Percentiles rank a stretch among this genome's conserved stretches.
These are phyloP conservation scores for Bradynema listronoti DNA, from an alignment of 1,140 invertebrate species.

Conservation along the genomic window DNA sequence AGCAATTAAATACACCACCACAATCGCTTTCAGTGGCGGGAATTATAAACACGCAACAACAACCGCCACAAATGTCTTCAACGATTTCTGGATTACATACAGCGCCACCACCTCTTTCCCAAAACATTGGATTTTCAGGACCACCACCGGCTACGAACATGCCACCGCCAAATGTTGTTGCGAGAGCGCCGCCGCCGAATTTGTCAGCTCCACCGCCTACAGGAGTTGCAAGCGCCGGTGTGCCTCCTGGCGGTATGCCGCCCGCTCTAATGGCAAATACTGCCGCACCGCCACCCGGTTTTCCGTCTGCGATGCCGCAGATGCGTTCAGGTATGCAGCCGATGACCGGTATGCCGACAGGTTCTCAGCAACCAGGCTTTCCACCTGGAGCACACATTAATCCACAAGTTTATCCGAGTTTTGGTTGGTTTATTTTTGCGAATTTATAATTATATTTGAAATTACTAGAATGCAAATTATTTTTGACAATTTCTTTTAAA, in stretches of 20 bases:
- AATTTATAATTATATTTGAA: constrained; percentile 13
- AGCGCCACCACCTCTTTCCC: too few species aligned
- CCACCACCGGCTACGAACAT: constrained; percentile 5
- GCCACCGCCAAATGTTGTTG: constrained; percentile 19
- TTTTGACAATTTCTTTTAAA: constrained; percentile 2
- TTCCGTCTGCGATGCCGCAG: neutral
- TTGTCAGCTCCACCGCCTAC: constrained; percentile 34
- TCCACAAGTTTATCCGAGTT: constrained; percentile 45
- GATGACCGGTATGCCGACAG: neutral
- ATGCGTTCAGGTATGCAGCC: neutral
- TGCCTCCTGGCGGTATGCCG: constrained; percentile 31
- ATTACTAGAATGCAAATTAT: constrained; percentile 12
- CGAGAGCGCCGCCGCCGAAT: constrained; percentile 13
- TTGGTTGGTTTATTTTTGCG: constrained; percentile 16
- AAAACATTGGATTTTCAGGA: too few species aligned
- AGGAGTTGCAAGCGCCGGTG: constrained; percentile 32
- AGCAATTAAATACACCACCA: too few species aligned
- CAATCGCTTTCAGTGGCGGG: too few species aligned
- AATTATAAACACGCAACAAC: too few species aligned
- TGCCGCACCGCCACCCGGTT: constrained; percentile 1
- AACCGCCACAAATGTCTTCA: too few species aligned
- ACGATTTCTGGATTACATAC: too few species aligned
- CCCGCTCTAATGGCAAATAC: constrained; percentile 8
- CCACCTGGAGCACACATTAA: constrained; percentile 53
- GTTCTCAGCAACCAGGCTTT: constrained; percentile 19